phyloP scores from a whole-genome alignment of 2,113 vertebrate genomes.

The Oreochromis spilurus region DNA sequence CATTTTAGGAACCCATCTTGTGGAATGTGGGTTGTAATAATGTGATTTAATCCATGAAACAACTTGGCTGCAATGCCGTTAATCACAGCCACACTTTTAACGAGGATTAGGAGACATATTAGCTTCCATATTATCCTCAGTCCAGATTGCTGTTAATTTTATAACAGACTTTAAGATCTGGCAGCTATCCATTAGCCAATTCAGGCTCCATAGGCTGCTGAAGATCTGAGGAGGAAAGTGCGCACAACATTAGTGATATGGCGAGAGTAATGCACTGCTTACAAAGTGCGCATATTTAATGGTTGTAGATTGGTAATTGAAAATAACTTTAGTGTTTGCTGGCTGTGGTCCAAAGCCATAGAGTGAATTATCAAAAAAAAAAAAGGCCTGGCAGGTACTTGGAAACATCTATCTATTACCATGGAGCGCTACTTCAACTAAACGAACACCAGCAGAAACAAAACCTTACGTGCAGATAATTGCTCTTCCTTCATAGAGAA shows the following conservation, averaged over 20 bases:
- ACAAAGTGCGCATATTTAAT: not conserved
- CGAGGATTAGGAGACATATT: constrained; percentile 53
- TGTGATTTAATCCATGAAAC: constrained; percentile 48
- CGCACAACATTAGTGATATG: not conserved
- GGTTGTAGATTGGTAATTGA: not conserved
- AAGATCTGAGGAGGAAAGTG: constrained; percentile 17
- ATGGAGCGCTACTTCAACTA: not conserved
- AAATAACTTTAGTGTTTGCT: not conserved
- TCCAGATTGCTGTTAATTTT: constrained; percentile 56
- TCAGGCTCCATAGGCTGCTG: not conserved
- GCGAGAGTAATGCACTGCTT: not conserved
- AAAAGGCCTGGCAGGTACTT: not conserved
- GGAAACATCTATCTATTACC: not conserved
- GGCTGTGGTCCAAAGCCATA: not conserved
- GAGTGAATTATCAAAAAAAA: not conserved
- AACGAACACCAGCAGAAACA: not conserved
- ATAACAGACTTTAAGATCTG: constrained; percentile 54
- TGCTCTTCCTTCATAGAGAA: not conserved
- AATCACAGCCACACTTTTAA: constrained; percentile 51
- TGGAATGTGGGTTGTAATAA: constrained; percentile 25
- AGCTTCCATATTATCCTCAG: constrained; percentile 31
- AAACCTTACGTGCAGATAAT: not conserved
- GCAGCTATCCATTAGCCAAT: constrained; percentile 30
- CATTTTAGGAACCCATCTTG: not conserved
- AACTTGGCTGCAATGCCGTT: constrained; percentile 37